Percentiles rank a stretch among this genome's conserved stretches.
These are phyloP conservation scores for Corvus cornix DNA, from an alignment of 2,113 vertebrate genomes.

Conservation along the genomic window DNA sequence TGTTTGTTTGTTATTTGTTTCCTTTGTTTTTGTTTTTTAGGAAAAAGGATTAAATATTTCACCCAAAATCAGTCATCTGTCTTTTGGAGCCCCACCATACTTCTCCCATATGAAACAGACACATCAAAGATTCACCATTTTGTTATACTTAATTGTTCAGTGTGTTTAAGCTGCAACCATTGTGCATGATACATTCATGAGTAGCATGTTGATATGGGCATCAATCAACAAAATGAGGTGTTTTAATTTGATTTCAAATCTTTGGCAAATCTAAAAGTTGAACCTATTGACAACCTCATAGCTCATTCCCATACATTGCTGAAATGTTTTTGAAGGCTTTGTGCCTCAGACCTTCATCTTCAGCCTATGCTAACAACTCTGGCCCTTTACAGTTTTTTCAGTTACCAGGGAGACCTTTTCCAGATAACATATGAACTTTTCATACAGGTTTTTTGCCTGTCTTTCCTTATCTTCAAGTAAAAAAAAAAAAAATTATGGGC, in stretches of 20 bases:
- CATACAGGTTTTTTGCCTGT: background rate
- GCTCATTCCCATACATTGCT: background rate
- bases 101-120: background rate
- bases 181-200: background rate
- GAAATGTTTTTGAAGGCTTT: background rate
- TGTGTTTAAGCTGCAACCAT: background rate
- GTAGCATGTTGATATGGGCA: background rate
- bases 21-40: background rate
- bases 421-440: background rate
- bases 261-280: background rate
- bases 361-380: background rate
- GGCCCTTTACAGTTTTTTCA: background rate
- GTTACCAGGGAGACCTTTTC: background rate
- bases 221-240: accelerated
- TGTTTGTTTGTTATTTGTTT: background rate
- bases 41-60: background rate
- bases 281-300: background rate
- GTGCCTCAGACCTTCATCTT: background rate
- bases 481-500: background rate
- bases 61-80: background rate
- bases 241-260: background rate
- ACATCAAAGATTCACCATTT: background rate
- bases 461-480: background rate
- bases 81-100: background rate
- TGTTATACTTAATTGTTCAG: background rate